These are phyloP conservation scores for Parus major DNA, from an alignment of 2,113 vertebrate genomes.

Conservation along the genomic window DNA sequence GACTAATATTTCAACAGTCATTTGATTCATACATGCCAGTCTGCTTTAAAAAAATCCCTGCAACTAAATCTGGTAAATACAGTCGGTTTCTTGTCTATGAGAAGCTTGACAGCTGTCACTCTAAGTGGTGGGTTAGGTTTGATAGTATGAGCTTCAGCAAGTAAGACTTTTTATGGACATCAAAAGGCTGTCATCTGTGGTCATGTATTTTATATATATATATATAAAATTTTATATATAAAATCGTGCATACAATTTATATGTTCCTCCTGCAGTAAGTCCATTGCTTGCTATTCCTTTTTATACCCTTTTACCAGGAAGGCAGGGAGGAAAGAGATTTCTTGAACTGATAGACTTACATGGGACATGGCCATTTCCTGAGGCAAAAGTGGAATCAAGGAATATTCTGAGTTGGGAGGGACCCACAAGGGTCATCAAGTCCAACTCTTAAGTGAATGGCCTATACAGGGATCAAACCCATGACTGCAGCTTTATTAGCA, in stretches of 20 bases:
- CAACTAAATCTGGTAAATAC: neutral
- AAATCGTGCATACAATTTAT: neutral
- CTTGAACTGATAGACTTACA: neutral
- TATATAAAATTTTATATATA: no score
- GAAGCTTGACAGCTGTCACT: neutral
- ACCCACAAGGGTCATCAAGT: neutral
- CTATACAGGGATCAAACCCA: neutral
- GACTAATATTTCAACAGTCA: neutral
- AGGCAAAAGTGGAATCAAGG: neutral
- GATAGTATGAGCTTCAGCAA: neutral
- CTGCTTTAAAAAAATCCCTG: neutral
- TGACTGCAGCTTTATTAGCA: neutral
- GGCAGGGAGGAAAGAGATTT: neutral
- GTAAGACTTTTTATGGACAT: neutral
- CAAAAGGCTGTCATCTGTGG: neutral
- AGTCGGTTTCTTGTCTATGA: neutral
- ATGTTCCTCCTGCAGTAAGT: neutral
- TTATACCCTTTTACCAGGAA: neutral
- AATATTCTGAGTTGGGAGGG: neutral
- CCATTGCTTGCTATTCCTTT: neutral
- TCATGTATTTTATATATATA: neutral
- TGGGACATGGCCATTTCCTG: neutral
- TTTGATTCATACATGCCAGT: neutral
- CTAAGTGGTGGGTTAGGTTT: rapidly evolving
- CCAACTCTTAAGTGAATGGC: neutral